phyloP scores from a whole-genome alignment of 2,888 invertebrate species.

The Phyto melanocephala region DNA sequence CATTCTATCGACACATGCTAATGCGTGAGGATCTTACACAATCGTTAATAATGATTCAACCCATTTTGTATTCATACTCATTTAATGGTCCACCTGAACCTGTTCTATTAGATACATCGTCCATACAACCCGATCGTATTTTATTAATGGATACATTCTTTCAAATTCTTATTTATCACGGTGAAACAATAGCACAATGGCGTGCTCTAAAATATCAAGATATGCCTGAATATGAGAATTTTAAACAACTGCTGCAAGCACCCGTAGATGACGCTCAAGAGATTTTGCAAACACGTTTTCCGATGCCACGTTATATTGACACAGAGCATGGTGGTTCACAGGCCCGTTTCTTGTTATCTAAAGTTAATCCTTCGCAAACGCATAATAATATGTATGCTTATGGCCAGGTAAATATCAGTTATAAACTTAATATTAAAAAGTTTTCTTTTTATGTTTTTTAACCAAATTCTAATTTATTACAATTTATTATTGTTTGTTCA shows the following conservation, averaged over 20 bases:
- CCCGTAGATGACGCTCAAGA: slow-evolving; percentile 98
- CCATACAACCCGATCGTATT: slow-evolving; percentile 97
- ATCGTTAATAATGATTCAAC: slow-evolving; percentile 99
- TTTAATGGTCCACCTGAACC: slow-evolving; percentile 99
- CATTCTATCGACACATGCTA: slow-evolving; percentile 98
- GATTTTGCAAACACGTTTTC: slow-evolving; percentile 96
- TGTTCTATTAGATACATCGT: slow-evolving; percentile 97
- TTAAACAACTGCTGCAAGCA: slow-evolving; percentile 94
- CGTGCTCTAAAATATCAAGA: slow-evolving; percentile 96
- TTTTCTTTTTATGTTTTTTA: slow-evolving; percentile 54
- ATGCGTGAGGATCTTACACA: slow-evolving; percentile 98
- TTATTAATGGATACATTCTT: slow-evolving; percentile 99
- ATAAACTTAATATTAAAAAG: not conserved
- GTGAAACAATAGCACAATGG: slow-evolving; percentile 99
- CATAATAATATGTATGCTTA: slow-evolving; percentile 99
- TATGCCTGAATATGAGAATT: slow-evolving; percentile 97
- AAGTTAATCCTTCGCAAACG: slow-evolving; percentile 99
- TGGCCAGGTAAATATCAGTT: slow-evolving; percentile 82
- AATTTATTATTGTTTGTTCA: slow-evolving; percentile 61
- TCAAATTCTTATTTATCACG: slow-evolving; percentile 99
- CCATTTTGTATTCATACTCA: slow-evolving; percentile 98
- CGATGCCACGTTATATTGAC: slow-evolving; percentile 99
- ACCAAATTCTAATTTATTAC: slow-evolving; percentile 52
- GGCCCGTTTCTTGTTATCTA: slow-evolving; percentile 97
- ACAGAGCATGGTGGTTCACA: slow-evolving; percentile 99